phyloP scores from a whole-genome alignment of 92 coral and sea anemone species.

The Pocillopora meandrina region DNA sequence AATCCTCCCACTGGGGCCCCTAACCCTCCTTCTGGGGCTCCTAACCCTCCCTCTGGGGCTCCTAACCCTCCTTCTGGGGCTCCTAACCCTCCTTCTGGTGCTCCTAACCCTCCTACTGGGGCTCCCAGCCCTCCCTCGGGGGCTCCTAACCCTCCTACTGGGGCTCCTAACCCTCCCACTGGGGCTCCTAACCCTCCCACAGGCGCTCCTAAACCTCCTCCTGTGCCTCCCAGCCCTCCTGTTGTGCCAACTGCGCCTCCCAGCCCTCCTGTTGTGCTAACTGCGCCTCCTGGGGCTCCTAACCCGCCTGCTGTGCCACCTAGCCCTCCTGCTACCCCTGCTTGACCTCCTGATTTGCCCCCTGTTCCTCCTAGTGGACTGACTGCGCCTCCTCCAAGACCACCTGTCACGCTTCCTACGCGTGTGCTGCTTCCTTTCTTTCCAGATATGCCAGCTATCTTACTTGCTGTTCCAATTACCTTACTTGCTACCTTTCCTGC shows the following conservation, averaged over 20 bases:
- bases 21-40: no score
- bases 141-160: neutral
- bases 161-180: neutral
- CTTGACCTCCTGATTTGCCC: neutral
- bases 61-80: no score
- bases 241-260: no score
- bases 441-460: no score
- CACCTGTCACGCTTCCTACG: neutral
- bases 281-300: neutral
- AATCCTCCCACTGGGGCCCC: no score
- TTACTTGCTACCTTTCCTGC: no score
- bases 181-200: no score
- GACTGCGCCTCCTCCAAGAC: conserved; percentile 4
- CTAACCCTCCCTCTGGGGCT: no score
- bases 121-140: neutral
- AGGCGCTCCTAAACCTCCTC: no score
- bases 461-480: no score
- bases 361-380: neutral
- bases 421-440: neutral
- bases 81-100: no score
- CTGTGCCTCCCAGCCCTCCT: no score
- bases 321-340: neutral
- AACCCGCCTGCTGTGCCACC: neutral
- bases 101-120: neutral
- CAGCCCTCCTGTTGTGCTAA: neutral